These are phyloP conservation scores for Lutjanus campechanus DNA, from an alignment of 2,797 vertebrate genomes.

Conservation along the genomic window DNA sequence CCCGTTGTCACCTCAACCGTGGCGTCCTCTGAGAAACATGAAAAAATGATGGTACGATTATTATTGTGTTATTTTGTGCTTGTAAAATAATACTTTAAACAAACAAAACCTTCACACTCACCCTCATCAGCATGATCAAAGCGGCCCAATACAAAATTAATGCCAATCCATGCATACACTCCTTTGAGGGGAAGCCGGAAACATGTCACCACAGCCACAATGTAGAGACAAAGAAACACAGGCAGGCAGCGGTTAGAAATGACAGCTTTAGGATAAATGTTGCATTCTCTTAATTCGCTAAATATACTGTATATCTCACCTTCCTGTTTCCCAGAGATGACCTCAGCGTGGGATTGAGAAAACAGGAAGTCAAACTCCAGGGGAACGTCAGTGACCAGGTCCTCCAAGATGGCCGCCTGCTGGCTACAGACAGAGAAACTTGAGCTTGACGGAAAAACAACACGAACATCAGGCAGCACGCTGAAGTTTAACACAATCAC, in stretches of 20 bases:
- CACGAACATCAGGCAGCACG: background rate
- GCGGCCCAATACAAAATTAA: slow-evolving; percentile 96
- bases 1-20: slow-evolving; percentile 91
- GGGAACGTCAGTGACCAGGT: slow-evolving; percentile 92
- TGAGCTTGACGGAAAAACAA: too few relatives aligned
- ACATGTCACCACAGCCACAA: background rate
- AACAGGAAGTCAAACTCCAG: slow-evolving; percentile 96
- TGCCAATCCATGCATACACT: slow-evolving; percentile 98
- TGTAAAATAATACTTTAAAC: background rate
- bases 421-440: slow-evolving; percentile 80
- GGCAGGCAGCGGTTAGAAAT: background rate
- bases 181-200: slow-evolving; percentile 77
- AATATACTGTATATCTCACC: slow-evolving; percentile 84
- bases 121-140: slow-evolving; percentile 95
- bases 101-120: slow-evolving; percentile 78
- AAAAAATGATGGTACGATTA: fast-evolving
- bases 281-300: too few relatives aligned
- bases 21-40: slow-evolving; percentile 82
- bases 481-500: background rate
- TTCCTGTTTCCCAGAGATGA: slow-evolving; percentile 98
- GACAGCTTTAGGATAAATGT: too few relatives aligned
- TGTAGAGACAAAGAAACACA: slow-evolving; percentile 9
- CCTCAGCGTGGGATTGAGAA: slow-evolving; percentile 94
- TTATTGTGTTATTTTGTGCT: background rate
- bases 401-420: slow-evolving; percentile 94